Evolutionary conservation across 30 jellyfish, hydroid and myxozoan species (phyloP).

Genomic region (Aurelia aurita): DNA sequence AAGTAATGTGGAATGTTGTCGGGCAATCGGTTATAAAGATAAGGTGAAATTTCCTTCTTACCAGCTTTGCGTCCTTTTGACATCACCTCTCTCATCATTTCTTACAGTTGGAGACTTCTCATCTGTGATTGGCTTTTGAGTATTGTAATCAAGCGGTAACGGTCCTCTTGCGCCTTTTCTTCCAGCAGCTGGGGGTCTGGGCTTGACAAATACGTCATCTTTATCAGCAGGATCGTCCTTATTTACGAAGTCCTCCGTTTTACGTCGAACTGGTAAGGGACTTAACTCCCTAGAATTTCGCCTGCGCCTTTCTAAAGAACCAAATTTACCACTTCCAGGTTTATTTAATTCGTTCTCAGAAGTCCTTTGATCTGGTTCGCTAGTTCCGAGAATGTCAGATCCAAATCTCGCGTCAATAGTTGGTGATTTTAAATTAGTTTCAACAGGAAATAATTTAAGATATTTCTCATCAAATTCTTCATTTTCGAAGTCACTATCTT

Average conservation of each 20-base stretch:
- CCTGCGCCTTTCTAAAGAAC: conserved; percentile 50
- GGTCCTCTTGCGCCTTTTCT: conserved; percentile 61
- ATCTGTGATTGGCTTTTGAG: conserved; percentile 5
- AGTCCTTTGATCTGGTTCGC: conserved; percentile 37
- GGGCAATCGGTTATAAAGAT: no score
- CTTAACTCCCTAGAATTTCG: conserved; percentile 44
- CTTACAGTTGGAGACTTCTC: conserved; percentile 12
- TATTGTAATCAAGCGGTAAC: conserved; percentile 50
- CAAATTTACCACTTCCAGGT: conserved; percentile 43
- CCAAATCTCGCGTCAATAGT: conserved; percentile 49
- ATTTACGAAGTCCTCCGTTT: conserved; percentile 31
- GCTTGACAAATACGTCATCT: conserved; percentile 80
- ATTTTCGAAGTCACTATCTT: conserved; percentile 64
- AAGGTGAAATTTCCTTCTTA: background rate
- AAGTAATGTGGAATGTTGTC: no score
- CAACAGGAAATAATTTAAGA: conserved; percentile 47
- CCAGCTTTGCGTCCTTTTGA: conserved; percentile 80
- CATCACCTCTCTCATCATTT: conserved; percentile 28
- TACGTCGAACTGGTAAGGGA: conserved; percentile 52
- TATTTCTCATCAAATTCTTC: conserved; percentile 73
- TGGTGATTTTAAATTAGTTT: conserved; percentile 20
- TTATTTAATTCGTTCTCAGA: conserved; percentile 6
- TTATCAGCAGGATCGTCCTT: conserved; percentile 50
- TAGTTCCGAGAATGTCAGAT: conserved; percentile 58
- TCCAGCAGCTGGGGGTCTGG: conserved; percentile 71